phyloP scores from a whole-genome alignment of 2,113 vertebrate species.

The Pteruthius melanotis region DNA sequence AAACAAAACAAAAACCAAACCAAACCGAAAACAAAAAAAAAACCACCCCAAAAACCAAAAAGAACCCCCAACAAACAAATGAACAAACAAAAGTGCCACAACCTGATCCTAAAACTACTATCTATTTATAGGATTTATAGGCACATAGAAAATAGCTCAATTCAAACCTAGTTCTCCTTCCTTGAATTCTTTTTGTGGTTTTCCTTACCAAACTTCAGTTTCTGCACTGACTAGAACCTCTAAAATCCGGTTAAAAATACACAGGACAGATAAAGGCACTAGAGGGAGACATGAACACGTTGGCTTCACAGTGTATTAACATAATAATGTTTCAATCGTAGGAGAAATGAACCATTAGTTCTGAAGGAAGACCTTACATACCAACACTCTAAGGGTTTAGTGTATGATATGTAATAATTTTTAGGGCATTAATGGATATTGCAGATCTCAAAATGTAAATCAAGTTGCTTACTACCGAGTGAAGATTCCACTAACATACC shows the following conservation, averaged over 20 bases:
- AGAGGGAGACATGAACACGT: constrained; percentile 9
- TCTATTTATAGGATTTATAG: background rate
- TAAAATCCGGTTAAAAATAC: background rate
- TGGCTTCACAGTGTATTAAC: background rate
- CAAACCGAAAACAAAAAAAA: too few species aligned
- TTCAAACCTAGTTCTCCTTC: background rate
- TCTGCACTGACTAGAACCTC: background rate
- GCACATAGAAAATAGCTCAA: background rate
- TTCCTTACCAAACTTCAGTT: background rate
- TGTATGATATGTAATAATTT: background rate
- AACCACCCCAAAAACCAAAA: too few species aligned
- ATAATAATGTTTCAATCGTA: background rate
- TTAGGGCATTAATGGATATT: background rate
- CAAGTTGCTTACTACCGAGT: background rate
- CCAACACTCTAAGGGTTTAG: background rate
- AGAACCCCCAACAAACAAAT: too few species aligned
- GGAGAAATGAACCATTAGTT: background rate
- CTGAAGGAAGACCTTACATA: background rate
- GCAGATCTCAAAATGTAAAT: background rate
- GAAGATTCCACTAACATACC: background rate
- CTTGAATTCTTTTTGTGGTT: background rate
- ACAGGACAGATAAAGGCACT: background rate
- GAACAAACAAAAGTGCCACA: background rate
- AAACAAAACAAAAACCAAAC: too few species aligned
- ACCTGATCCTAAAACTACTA: background rate